A percentile compares a stretch with the other conserved stretches of the same genome.
These are phyloP conservation scores for Lasaia peninsularis DNA, from an alignment of 1,140 invertebrate species.

Conservation along the genomic window DNA sequence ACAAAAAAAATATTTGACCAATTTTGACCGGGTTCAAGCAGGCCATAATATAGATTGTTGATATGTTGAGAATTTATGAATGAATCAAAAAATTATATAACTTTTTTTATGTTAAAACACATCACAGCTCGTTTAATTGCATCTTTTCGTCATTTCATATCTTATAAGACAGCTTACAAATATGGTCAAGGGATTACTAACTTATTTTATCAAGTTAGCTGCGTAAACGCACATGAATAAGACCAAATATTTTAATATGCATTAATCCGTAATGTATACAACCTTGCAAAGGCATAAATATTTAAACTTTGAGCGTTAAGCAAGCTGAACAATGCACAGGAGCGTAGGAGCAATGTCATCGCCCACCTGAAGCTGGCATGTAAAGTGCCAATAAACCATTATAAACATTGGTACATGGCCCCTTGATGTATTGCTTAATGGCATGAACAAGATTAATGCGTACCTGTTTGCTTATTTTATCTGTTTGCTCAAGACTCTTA, in stretches of 20 bases:
- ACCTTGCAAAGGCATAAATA: slow-evolving; percentile 11
- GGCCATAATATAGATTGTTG: no score
- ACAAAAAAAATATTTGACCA: no score
- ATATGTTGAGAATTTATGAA: no score
- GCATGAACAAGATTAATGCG: slow-evolving; percentile 10
- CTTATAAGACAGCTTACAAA: no score
- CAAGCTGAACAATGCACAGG: slow-evolving; percentile 17
- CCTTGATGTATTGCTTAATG: slow-evolving; percentile 13
- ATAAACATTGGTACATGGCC: slow-evolving; percentile 10
- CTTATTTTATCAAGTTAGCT: not conserved
- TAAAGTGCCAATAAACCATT: slow-evolving; percentile 12
- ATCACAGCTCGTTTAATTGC: no score
- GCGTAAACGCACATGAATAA: not conserved
- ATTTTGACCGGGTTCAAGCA: no score
- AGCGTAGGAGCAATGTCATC: slow-evolving; percentile 31
- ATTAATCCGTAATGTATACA: not conserved
- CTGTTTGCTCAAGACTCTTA: not conserved
- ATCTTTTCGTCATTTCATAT: no score
- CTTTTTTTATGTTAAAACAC: no score
- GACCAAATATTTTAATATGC: not conserved
- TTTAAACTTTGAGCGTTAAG: slow-evolving; percentile 11
- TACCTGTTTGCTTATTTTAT: slow-evolving; percentile 14
- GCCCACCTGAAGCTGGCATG: slow-evolving; percentile 21
- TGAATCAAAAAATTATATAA: no score
- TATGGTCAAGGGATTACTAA: no score